Conservation (phyloP, 2,888 invertebrate genomes). For the Encarsia formosa region DNA sequence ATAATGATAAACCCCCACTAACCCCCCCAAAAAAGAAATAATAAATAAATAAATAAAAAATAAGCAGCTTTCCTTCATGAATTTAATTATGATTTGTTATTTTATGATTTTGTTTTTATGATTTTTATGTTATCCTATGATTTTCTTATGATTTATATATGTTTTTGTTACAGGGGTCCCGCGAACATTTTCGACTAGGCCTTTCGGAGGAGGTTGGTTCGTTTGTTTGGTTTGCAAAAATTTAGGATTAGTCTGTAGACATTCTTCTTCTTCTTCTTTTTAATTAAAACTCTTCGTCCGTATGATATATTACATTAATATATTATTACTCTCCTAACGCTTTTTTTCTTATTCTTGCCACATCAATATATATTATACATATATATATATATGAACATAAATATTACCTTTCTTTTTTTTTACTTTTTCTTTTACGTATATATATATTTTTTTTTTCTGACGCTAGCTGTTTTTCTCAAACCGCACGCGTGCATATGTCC, state of each 20-base stretch:
- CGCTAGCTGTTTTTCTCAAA: constrained; percentile 17
- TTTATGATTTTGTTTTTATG: no score
- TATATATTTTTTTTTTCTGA: constrained; percentile 13
- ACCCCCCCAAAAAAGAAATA: constrained; percentile 1
- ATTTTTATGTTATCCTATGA: constrained; percentile 43
- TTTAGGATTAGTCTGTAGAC: constrained; percentile 48
- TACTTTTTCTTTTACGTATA: no score
- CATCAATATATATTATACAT: constrained; percentile 27
- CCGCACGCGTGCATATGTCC: constrained; percentile 24
- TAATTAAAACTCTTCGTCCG: no score
- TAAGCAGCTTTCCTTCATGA: constrained; percentile 18
- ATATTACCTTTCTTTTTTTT: no score
- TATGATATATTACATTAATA: constrained; percentile 26
- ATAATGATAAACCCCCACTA: background rate
- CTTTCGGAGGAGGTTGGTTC: constrained; percentile 51
- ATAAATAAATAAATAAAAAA: constrained; percentile 5
- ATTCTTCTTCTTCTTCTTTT: no score
- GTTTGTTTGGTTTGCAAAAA: constrained; percentile 47
- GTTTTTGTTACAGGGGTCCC: constrained; percentile 51
- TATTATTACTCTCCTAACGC: constrained; percentile 24
- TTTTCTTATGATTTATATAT: constrained; percentile 50
- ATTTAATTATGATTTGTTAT: constrained; percentile 26
- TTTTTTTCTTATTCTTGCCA: constrained; percentile 25
- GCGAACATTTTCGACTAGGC: constrained; percentile 50
- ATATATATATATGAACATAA: no score